Conservation (phyloP, 2,888 invertebrate species). For the Agrotis clavis region DNA sequence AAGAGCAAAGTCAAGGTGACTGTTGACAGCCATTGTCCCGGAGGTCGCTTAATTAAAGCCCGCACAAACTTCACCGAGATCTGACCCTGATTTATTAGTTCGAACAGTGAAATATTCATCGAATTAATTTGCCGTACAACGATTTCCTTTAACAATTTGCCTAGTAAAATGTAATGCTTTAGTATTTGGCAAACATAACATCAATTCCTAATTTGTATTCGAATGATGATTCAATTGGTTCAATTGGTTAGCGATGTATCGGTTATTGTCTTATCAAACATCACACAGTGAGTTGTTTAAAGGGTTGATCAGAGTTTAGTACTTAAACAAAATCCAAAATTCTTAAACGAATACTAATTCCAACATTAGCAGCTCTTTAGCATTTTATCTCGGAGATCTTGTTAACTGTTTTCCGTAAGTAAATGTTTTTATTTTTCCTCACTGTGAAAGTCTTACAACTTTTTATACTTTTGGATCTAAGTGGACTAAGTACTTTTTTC, state of each 20-base stretch:
- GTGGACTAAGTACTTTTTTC: too few species aligned
- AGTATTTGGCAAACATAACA: too few species aligned
- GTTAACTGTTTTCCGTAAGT: neutral
- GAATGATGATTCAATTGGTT: too few species aligned
- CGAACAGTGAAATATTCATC: constrained; percentile 16
- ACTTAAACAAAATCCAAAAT: too few species aligned
- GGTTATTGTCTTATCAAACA: too few species aligned
- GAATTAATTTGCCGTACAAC: neutral
- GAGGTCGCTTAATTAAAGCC: constrained; percentile 27
- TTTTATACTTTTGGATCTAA: too few species aligned
- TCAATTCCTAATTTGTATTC: too few species aligned
- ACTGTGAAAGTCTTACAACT: too few species aligned
- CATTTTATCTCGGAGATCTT: neutral
- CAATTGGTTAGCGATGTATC: too few species aligned
- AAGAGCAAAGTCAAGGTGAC: neutral
- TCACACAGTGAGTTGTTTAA: too few species aligned
- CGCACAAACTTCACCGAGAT: constrained; percentile 6
- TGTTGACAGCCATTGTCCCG: constrained; percentile 5
- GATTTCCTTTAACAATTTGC: neutral
- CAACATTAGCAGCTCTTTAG: neutral
- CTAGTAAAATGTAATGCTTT: too few species aligned
- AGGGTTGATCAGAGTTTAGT: too few species aligned
- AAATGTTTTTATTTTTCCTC: neutral
- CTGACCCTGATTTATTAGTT: constrained; percentile 31
- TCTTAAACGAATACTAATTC: neutral